Evolutionary conservation across 30 jellyfish, hydroid and myxozoan genomes (phyloP), one percentile per base, ranked within the genome.

Genomic region (Pelagia noctiluca): DNA sequence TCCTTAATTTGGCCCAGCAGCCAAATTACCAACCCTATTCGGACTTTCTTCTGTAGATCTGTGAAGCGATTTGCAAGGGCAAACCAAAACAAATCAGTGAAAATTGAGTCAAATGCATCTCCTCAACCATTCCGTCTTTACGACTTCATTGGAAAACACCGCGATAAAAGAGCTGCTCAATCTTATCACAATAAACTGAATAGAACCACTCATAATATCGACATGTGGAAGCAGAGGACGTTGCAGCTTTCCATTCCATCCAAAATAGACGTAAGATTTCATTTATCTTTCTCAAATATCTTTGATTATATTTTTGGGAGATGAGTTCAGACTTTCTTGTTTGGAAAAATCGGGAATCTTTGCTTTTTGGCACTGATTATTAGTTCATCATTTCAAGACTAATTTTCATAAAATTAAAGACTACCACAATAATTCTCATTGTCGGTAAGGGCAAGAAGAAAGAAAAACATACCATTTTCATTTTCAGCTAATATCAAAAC

Each of bases 191-290:
- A 72, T 42, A 94, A 94, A 50, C 50, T 83, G 29, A 94, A 88
- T 65, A 96, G 97, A 0, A 88, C 96, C 29, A 46, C 96, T 0
- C 99, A 94, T 65, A 84, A 69, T 69, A 88, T 90, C 33, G 99
- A 94, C 71, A 94, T 94, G 99, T 94, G 99, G 99, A 94, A 94
- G 71, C 99, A 94, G 74, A 70, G 99, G 28, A 33, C 94, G 0
- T 72, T 80, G 46, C 86, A 92, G 37, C 92, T 94, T n/a, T n/a
- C 60, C 19, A 90, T 77, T 21, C 99, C 99, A 24, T 71, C 96
- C 24, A 88, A 83, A 72, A 71, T 94, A 2, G 99, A 94, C 54
- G 99, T 94, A 60, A 86, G 98, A 1, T 23, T 50, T 50, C 24
- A n/a, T n/a, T n/a, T n/a, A n/a, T n/a, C n/a, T n/a, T n/a, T n/a